These are phyloP conservation scores for Protula sp. DNA, from an alignment of 2,888 invertebrate species.

Conservation along the genomic window DNA sequence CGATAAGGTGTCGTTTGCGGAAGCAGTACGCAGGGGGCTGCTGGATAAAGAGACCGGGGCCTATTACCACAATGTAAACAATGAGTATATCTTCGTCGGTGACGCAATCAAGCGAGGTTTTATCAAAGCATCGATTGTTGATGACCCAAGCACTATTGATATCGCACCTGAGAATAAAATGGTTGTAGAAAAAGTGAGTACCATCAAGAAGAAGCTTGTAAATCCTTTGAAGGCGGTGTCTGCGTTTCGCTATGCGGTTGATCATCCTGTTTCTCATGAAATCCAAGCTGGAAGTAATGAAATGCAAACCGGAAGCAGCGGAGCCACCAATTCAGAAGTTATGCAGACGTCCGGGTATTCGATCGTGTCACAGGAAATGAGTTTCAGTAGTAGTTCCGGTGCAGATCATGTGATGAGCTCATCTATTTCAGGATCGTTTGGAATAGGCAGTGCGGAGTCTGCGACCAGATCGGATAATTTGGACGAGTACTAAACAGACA, in stretches of 20 bases:
- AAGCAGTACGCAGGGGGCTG: constrained; percentile 30
- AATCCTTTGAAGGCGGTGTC: constrained; percentile 35
- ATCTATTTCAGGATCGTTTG: no score
- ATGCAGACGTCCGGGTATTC: no score
- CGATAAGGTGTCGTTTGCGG: constrained; percentile 25
- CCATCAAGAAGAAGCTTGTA: constrained; percentile 34
- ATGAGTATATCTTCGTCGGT: constrained; percentile 37
- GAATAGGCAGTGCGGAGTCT: no score
- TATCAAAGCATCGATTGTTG: constrained; percentile 45
- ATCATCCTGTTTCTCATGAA: no score
- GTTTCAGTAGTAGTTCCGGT: no score
- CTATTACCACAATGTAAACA: constrained; percentile 42
- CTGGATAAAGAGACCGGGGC: constrained; percentile 39
- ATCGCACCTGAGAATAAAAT: constrained; percentile 45
- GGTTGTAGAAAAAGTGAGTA: constrained; percentile 36
- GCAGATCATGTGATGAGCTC: no score
- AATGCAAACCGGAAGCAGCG: not conserved
- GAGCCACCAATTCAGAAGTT: not conserved
- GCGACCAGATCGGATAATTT: no score
- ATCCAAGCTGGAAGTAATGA: constrained; percentile 10
- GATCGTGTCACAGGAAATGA: no score
- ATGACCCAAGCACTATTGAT: constrained; percentile 39
- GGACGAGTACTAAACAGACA: no score
- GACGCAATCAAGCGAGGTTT: constrained; percentile 50
- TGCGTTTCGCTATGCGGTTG: constrained; percentile 26